phyloP scores from a whole-genome alignment of 2,797 vertebrate genomes.

The Orientallactaga sibirica region DNA sequence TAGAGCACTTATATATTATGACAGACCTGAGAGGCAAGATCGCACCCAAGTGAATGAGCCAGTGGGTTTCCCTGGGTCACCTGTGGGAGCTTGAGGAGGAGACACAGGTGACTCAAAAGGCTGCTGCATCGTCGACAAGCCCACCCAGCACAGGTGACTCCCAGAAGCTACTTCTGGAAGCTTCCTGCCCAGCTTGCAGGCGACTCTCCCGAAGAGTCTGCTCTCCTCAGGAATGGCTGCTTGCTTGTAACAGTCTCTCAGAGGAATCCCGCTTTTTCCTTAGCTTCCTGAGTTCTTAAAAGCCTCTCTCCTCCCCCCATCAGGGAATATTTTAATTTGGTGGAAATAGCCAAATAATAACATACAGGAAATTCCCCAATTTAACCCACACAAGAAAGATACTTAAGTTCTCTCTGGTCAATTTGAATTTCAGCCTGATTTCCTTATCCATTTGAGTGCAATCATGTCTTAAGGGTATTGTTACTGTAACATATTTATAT shows the following conservation, averaged over 20 bases:
- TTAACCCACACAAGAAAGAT: not conserved
- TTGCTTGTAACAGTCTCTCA: not conserved
- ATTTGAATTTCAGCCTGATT: conserved; percentile 34
- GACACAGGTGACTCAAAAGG: too few species aligned
- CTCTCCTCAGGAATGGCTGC: not conserved
- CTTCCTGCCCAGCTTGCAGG: not conserved
- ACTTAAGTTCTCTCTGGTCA: not conserved
- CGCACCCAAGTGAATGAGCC: too few species aligned
- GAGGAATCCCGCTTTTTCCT: not conserved
- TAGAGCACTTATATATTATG: too few species aligned
- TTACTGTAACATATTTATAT: not conserved
- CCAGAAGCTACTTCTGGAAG: too few species aligned
- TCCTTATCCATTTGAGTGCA: not conserved
- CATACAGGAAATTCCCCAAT: not conserved
- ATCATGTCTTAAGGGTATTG: not conserved
- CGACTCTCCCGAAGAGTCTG: not conserved
- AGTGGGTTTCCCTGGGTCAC: too few species aligned
- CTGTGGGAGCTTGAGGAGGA: too few species aligned
- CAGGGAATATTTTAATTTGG: not conserved
- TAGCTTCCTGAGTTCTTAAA: not conserved
- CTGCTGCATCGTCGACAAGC: too few species aligned
- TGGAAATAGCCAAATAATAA: not conserved
- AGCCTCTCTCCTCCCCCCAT: not conserved
- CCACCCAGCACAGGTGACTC: too few species aligned
- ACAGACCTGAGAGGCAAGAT: too few species aligned